Percentiles rank a stretch among this genome's conserved stretches.
These are phyloP conservation scores for Acipenser transmontanus DNA, from an alignment of 2,797 vertebrate genomes.

Conservation along the genomic window DNA sequence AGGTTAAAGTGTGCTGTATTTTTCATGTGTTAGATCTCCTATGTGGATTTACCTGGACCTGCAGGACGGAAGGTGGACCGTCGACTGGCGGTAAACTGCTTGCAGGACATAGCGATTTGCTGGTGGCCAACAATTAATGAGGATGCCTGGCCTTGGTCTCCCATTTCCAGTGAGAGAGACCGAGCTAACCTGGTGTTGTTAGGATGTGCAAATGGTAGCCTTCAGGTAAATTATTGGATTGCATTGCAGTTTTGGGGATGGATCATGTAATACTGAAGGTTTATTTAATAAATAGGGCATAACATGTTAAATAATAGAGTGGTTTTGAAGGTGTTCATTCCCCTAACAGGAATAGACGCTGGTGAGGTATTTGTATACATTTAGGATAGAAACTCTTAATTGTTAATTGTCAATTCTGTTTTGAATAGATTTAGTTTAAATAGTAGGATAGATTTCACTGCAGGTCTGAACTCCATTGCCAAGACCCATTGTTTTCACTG, in stretches of 20 bases:
- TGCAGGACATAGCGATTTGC: conserved; percentile 76
- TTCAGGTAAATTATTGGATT: conserved; percentile 66
- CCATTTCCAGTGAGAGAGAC: conserved; percentile 62
- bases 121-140: conserved; percentile 75
- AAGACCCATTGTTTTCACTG: too few relatives aligned
- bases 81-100: conserved; percentile 63
- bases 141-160: conserved; percentile 79
- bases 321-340: not conserved
- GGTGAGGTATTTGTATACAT: too few relatives aligned
- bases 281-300: conserved; percentile 23
- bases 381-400: too few relatives aligned
- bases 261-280: conserved; percentile 14
- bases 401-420: too few relatives aligned
- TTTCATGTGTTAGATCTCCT: conserved; percentile 61
- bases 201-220: conserved; percentile 60
- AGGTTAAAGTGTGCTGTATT: not conserved
- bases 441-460: too few relatives aligned
- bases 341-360: not conserved
- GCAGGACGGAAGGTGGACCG: conserved; percentile 54
- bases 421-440: too few relatives aligned
- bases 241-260: not conserved
- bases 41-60: conserved; percentile 61
- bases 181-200: conserved; percentile 80
- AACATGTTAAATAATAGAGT: conserved; percentile 28
- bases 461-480: too few relatives aligned